Evolutionary conservation across 2,797 vertebrate species (phyloP).

Genomic region (Sitta carolinensis): DNA sequence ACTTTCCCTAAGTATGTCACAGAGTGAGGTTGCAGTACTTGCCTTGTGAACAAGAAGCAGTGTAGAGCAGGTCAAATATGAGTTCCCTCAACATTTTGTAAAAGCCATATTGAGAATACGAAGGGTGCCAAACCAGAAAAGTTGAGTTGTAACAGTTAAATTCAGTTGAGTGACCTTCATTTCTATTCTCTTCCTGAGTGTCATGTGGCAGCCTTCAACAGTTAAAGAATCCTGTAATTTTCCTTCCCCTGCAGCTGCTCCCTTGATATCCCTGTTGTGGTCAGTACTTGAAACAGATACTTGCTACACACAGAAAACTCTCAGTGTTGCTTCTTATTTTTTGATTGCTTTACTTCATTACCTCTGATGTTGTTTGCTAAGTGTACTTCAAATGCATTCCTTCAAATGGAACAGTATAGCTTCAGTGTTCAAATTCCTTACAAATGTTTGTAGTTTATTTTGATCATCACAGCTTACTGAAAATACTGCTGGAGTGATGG

Average conservation of each 20-base stretch:
- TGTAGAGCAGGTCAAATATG: background rate
- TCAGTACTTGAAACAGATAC: background rate
- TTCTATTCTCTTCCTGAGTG: background rate
- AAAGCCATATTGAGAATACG: background rate
- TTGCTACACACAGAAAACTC: background rate
- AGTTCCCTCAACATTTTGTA: background rate
- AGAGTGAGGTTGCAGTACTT: background rate
- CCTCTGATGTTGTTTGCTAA: background rate
- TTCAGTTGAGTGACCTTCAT: fast-evolving
- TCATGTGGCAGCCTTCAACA: background rate
- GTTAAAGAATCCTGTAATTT: background rate
- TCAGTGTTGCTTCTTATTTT: background rate
- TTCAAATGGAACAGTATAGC: background rate
- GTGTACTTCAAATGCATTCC: background rate
- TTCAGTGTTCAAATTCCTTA: background rate
- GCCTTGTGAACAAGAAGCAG: background rate
- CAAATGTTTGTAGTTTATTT: background rate
- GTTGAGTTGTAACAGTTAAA: background rate
- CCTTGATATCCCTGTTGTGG: background rate
- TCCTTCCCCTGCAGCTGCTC: background rate
- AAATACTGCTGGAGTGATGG: background rate
- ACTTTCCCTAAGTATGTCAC: background rate
- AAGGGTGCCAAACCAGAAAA: background rate
- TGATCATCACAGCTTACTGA: background rate
- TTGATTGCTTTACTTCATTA: background rate